Percentiles rank a stretch among this genome's conserved stretches.
Evolutionary conservation across 2,113 vertebrate genomes (phyloP).

Genomic region (Corynorhinus townsendii): DNA sequence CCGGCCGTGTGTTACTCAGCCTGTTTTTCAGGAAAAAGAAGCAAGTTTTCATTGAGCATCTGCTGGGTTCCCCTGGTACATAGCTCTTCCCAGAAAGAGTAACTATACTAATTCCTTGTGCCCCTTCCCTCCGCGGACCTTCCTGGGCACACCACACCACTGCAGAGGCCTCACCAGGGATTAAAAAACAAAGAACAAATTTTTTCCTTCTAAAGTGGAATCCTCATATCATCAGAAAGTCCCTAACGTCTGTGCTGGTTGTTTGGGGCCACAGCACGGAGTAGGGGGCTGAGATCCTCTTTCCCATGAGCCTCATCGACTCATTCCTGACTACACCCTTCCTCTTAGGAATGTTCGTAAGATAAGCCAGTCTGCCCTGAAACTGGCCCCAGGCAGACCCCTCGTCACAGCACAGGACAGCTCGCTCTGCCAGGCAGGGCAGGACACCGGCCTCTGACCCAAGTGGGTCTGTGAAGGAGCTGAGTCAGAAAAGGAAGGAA

Average conservation of each 20-base stretch:
- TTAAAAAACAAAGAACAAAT: neutral
- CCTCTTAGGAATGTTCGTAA: neutral
- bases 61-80: neutral
- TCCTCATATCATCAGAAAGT: neutral
- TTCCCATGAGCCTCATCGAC: neutral
- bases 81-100: neutral
- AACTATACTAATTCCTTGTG: neutral
- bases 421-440: neutral
- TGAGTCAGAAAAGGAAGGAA: neutral
- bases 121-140: neutral
- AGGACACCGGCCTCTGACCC: neutral
- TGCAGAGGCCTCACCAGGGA: neutral
- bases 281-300: neutral
- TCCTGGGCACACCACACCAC: neutral
- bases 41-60: neutral
- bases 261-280: neutral
- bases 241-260: neutral
- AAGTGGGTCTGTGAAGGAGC: neutral
- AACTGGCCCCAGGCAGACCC: neutral
- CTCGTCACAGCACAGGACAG: neutral
- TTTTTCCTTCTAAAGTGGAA: neutral
- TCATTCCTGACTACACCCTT: neutral
- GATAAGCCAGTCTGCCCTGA: neutral
- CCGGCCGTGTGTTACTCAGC: slow-evolving; percentile 1
- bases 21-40: slow-evolving; percentile 47